Evolutionary conservation across 2,888 invertebrate genomes (phyloP).

Genomic region (Aphidius colemani): DNA sequence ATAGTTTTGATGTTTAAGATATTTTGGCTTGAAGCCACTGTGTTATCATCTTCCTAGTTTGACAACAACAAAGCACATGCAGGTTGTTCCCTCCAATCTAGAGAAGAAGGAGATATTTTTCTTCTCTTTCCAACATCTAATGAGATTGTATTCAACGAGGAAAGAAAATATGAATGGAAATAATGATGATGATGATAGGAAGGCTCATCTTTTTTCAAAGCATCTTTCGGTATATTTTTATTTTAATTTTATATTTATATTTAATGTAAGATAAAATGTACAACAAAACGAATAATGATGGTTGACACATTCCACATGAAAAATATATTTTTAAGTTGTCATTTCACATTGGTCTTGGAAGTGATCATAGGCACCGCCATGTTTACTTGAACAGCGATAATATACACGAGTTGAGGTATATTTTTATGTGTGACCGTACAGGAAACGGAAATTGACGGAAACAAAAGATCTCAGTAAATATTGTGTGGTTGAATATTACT

Average conservation of each 20-base stretch:
- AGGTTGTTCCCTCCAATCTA: too few species aligned
- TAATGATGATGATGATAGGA: slow-evolving; percentile 7
- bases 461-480: slow-evolving; percentile 56
- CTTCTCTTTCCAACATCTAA: background rate
- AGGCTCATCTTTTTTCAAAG: background rate
- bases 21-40: slow-evolving; percentile 1
- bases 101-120: too few species aligned
- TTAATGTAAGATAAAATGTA: slow-evolving; percentile 10
- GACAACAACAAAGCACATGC: too few species aligned
- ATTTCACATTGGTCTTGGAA: slow-evolving; percentile 17
- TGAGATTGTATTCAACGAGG: slow-evolving; percentile 10
- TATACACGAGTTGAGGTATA: slow-evolving; percentile 15
- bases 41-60: slow-evolving; percentile 1
- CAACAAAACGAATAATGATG: slow-evolving; percentile 4
- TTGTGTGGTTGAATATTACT: slow-evolving; percentile 45
- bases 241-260: background rate
- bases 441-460: slow-evolving; percentile 60
- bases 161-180: slow-evolving; percentile 2
- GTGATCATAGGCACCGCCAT: slow-evolving; percentile 54
- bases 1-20: background rate
- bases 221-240: too few species aligned
- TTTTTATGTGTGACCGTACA: slow-evolving; percentile 33
- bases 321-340: slow-evolving; percentile 16
- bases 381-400: slow-evolving; percentile 48
- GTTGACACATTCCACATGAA: slow-evolving; percentile 22